Evolutionary conservation across 2,888 invertebrate genomes (phyloP).

Genomic region (Gryllus longicercus): DNA sequence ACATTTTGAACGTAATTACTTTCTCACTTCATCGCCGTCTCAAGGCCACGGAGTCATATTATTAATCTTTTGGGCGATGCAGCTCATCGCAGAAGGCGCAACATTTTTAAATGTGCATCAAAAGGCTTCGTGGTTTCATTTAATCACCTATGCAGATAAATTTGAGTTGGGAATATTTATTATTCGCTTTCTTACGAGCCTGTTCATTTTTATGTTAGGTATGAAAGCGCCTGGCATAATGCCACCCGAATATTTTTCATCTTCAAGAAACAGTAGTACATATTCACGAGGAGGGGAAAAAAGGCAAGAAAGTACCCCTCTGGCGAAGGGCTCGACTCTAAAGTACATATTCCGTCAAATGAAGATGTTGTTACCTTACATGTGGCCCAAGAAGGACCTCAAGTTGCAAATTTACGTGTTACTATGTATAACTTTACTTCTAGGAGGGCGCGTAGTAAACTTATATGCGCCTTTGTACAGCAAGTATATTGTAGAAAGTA

Average conservation of each 20-base stretch:
- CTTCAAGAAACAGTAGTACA: too few species aligned
- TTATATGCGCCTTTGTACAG: constrained; percentile 90
- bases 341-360: constrained; percentile 74
- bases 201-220: constrained; percentile 78
- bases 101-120: constrained; percentile 82
- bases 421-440: constrained; percentile 72
- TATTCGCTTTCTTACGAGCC: constrained; percentile 70
- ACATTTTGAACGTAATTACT: constrained; percentile 71
- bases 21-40: constrained; percentile 81
- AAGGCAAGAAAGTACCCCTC: constrained; percentile 25
- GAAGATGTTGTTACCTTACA: constrained; percentile 76
- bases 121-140: constrained; percentile 89
- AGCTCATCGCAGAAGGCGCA: constrained; percentile 81
- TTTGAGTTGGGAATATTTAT: constrained; percentile 85
- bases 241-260: constrained; percentile 58
- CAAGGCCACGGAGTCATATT: constrained; percentile 87
- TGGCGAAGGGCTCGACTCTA: constrained; percentile 64
- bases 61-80: constrained; percentile 84
- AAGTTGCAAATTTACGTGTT: constrained; percentile 77
- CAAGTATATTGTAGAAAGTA: constrained; percentile 84
- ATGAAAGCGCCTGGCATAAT: constrained; percentile 81
- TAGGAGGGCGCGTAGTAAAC: constrained; percentile 82
- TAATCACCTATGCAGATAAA: constrained; percentile 54
- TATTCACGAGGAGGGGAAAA: too few species aligned
- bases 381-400: constrained; percentile 86